Conservation (phyloP, 2,113 vertebrate species). For the Seriola rivoliana region DNA sequence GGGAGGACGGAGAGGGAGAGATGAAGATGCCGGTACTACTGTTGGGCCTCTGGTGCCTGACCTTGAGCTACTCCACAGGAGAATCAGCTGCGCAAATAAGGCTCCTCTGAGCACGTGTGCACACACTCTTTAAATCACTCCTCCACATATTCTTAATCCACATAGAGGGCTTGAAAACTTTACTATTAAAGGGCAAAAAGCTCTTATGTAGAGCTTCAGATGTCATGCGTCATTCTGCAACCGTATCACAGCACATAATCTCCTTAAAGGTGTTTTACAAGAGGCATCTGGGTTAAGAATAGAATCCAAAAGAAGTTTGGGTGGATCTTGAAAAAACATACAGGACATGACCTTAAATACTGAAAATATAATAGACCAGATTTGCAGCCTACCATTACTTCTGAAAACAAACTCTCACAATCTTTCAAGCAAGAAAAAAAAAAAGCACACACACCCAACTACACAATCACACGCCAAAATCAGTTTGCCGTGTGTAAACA, state of each 20-base stretch:
- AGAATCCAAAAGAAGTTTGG: constrained; percentile 30
- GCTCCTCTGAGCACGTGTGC: constrained; percentile 28
- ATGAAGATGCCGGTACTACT: constrained; percentile 37
- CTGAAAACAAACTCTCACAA: constrained; percentile 47
- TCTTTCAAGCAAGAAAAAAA: constrained; percentile 38
- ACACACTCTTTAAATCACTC: constrained; percentile 42
- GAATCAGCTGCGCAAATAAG: constrained; percentile 76
- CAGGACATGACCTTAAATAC: constrained; percentile 42
- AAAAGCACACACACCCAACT: constrained; percentile 47
- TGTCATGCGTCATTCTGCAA: constrained; percentile 30
- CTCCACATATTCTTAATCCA: constrained; percentile 33
- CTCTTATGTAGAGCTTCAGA: constrained; percentile 7
- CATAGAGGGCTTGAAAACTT: constrained; percentile 5
- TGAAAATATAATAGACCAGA: constrained; percentile 47
- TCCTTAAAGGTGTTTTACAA: constrained; percentile 39
- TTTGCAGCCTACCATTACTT: constrained; percentile 53
- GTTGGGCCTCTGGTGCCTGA: constrained; percentile 55
- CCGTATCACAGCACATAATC: constrained; percentile 10
- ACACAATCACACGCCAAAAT: constrained; percentile 35
- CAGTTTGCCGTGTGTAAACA: constrained; percentile 52
- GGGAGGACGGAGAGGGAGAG: constrained; percentile 22
- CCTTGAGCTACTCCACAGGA: constrained; percentile 63
- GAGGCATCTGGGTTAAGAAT: constrained; percentile 33
- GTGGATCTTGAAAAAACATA: constrained; percentile 58
- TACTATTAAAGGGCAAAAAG: constrained; percentile 42